phyloP scores from a whole-genome alignment of 1,140 invertebrate genomes.

The Dolichoris vasculosae region DNA sequence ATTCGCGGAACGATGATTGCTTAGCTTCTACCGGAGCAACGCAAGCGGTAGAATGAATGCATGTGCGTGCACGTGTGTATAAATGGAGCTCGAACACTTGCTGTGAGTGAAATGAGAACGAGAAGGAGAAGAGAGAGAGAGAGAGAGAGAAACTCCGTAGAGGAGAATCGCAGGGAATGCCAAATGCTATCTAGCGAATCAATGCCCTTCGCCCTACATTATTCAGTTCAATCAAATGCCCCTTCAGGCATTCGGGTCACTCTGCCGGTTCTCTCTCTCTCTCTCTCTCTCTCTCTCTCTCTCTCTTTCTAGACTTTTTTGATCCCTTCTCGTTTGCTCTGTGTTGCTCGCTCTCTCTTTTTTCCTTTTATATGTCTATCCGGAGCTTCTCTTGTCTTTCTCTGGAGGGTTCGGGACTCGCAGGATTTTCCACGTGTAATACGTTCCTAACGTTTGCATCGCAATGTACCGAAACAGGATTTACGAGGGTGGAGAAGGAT shows the following conservation, averaged over 20 bases:
- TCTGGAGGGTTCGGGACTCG: background rate
- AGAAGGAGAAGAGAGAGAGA: too few relatives aligned
- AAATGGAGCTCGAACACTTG: background rate
- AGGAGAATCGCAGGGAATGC: slow-evolving; percentile 46
- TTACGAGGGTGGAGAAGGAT: too few relatives aligned
- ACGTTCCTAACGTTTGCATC: too few relatives aligned
- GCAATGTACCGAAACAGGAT: too few relatives aligned
- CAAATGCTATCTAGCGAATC: slow-evolving; percentile 62
- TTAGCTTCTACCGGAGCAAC: background rate
- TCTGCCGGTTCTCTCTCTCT: slow-evolving; percentile 19
- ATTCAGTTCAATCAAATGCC: slow-evolving; percentile 66
- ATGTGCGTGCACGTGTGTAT: background rate
- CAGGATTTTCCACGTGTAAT: too few relatives aligned
- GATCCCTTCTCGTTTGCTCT: background rate
- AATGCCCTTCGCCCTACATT: slow-evolving; percentile 67
- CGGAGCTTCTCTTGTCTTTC: background rate
- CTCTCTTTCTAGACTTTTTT: background rate
- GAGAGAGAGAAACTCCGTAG: background rate
- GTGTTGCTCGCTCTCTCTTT: background rate
- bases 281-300: background rate
- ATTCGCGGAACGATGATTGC: background rate
- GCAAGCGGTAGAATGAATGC: background rate
- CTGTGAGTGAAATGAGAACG: too few relatives aligned
- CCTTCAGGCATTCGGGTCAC: slow-evolving; percentile 63
- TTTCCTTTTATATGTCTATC: background rate